Evolutionary conservation across 2,113 vertebrate species (phyloP), one percentile per base, ranked within the genome.

Genomic region (Zapornia atra): DNA sequence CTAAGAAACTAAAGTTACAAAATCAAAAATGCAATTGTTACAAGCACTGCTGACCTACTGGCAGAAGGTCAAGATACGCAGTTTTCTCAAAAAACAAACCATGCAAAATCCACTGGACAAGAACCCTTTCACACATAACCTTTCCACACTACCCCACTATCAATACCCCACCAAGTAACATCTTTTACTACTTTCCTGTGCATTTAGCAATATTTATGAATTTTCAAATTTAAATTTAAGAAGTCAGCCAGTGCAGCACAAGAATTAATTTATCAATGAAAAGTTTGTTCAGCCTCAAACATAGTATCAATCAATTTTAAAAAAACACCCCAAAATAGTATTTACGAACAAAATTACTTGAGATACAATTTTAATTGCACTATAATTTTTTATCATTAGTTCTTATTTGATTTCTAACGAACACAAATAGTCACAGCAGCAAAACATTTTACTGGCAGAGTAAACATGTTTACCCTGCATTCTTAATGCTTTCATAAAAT

Each of bases 331-430:
- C 21, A 48, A 48, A 48, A 51, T 57, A 72, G 65, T 78, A 86
- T 70, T 89, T 86, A 96, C 66, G 29, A 95, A 88, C 21, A 63
- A 89, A 91, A 90, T 22, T 94, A 59, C 65, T 75, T 7, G 22
- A 87, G 40, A 92, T 46, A 65, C 50, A 90, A 80, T 90, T 69
- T 53, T 89, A 81, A 92, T 82, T 95, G 94, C 57, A 66, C 44
- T 88, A 54, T 53, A 66, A 88, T 53, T 59, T 69, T 87, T 91
- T 87, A 33, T 65, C 70, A 90, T 83, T 31, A 70, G 78, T 78
- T 94, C 28, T 94, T 86, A 72, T 88, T 86, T 81, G 28, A n/a
- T 90, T 89, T 77, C 13, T 83, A 93, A 59, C 16, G 88, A 59
- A 90, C 77, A 88, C 36, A 73, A 63, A 24, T 81, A 34, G 83